A percentile compares a stretch with the other conserved stretches of the same genome.
phyloP scores from a whole-genome alignment of 2,113 vertebrate species.

The Thinocorus orbignyianus region DNA sequence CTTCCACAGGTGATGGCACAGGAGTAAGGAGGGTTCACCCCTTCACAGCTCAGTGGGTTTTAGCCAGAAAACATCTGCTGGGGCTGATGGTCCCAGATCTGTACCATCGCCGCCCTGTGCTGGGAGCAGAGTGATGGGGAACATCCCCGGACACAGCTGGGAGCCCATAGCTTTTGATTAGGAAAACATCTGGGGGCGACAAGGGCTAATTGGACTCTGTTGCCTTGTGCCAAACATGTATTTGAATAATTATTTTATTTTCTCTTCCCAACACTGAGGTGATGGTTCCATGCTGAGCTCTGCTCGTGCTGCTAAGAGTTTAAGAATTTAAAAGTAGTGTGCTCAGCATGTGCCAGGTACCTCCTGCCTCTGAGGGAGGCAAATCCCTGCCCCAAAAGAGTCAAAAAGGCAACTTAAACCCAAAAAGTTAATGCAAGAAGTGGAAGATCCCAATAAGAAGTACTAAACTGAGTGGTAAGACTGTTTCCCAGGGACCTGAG shows the following conservation, averaged over 20 bases:
- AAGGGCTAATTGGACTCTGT: background rate
- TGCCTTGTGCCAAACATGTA: background rate
- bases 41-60: background rate
- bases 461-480: background rate
- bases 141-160: background rate
- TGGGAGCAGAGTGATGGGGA: background rate
- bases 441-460: background rate
- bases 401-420: background rate
- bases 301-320: background rate
- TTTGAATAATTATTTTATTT: background rate
- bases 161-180: background rate
- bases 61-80: constrained; percentile 51
- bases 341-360: background rate
- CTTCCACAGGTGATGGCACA: constrained; percentile 26
- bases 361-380: background rate
- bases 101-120: background rate
- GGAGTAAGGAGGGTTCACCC: background rate
- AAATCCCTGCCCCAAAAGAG: background rate
- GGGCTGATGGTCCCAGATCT: background rate
- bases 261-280: background rate
- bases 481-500: fast-evolving
- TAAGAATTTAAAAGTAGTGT: background rate
- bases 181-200: constrained; percentile 44
- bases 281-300: background rate
- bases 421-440: background rate